Evolutionary conservation across 2,113 vertebrate genomes (phyloP), one percentile per base, ranked within the genome.

Genomic region (Melanotaenia duboulayi): DNA sequence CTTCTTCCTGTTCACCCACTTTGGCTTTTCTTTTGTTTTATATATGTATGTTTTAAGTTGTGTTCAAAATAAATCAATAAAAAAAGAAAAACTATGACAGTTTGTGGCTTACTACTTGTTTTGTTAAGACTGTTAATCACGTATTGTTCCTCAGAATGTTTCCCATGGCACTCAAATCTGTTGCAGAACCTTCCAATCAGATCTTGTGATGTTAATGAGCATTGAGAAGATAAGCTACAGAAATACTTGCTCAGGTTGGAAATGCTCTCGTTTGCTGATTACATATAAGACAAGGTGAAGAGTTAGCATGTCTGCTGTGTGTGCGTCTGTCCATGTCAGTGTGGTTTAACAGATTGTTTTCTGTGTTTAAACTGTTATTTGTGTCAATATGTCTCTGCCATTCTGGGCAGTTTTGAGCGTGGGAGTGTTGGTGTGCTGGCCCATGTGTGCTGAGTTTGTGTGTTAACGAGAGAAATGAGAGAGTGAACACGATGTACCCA

Each of bases 401-500:
- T 28, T 28, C 28, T 28, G 28, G 28, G 28, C 28, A 28, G 6
- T 4, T 6, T 28, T 28, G 28, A 28, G 28, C 28, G 28, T 28
- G 74, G 74, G 76, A 56, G 74, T 65, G 71, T 81, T 67, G 50
- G 24, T 78, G 51, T 35, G 35, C 44, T 39, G 50, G 68, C 22
- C 16, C 2, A 19, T 74, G 60, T 65, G 67, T 16, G 62, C 23
- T 7, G 42, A n/a, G 25, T 81, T 52, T 61, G 60, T 67, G 60
- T 71, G 72, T 72, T 61, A 51, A 62, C 40, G 65, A 57, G 72
- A 60, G 80, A 76, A 75, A 84, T 60, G 75, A 76, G 83, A 85
- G 80, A 87, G 64, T 80, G 92, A 86, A 93, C 91, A 89, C 62
- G 72, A 85, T 94, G 91, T 92, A 92, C 93, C 79, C 82, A 83